Evolutionary conservation across 2,888 invertebrate species (phyloP).

Genomic region (Heliconius cydno): DNA sequence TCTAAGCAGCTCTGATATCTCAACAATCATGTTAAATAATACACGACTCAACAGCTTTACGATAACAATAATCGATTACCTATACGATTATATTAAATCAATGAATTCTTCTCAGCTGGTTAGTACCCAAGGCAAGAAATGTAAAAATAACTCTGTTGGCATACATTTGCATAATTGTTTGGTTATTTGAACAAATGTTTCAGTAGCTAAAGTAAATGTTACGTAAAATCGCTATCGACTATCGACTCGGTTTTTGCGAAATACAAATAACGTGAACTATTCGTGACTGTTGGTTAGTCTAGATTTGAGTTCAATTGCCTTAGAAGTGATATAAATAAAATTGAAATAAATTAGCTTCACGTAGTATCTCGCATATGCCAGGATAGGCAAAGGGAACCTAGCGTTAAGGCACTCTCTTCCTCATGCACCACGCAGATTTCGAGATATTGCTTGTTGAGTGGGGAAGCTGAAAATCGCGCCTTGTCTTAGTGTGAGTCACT

Average conservation of each 20-base stretch:
- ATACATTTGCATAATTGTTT: conserved; percentile 29
- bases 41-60: too few species aligned
- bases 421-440: background rate
- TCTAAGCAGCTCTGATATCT: too few species aligned
- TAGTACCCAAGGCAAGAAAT: background rate
- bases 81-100: too few species aligned
- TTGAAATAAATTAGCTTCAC: background rate
- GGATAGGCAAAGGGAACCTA: background rate
- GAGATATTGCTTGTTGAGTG: background rate
- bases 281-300: conserved; percentile 21
- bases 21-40: too few species aligned
- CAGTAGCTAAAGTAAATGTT: conserved; percentile 39
- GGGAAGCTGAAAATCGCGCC: background rate
- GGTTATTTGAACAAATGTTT: conserved; percentile 37
- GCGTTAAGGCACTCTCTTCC: background rate
- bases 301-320: background rate
- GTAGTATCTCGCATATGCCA: background rate
- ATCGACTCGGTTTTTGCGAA: conserved; percentile 44
- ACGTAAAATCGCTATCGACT: conserved; percentile 41
- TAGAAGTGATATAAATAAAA: background rate
- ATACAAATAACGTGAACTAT: conserved; percentile 28
- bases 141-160: conserved; percentile 12
- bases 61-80: too few species aligned
- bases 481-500: background rate
- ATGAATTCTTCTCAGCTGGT: too few species aligned